phyloP scores from a whole-genome alignment of 2,797 vertebrate species.

The Lagorchestes hirsutus region DNA sequence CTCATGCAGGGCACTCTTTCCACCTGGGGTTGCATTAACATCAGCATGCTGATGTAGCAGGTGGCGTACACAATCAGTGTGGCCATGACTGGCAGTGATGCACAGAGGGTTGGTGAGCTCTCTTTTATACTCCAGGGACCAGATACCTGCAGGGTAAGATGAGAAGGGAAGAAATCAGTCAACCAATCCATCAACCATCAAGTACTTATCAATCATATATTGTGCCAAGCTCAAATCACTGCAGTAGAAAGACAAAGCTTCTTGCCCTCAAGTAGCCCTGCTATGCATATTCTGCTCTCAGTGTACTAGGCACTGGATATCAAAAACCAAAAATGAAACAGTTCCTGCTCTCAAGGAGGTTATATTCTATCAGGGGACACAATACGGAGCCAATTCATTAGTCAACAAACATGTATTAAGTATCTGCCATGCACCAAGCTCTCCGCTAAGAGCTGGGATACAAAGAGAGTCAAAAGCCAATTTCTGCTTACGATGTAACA shows the following conservation, averaged over 20 bases:
- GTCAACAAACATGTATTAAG: neutral
- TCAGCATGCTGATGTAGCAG: constrained; percentile 82
- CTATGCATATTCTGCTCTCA: neutral
- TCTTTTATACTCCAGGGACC: constrained; percentile 87
- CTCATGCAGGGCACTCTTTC: constrained; percentile 83
- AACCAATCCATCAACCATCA: neutral
- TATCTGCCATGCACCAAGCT: accelerated
- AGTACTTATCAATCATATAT: neutral
- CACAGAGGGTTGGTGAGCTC: constrained; percentile 87
- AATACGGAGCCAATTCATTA: neutral
- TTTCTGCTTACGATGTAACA: neutral
- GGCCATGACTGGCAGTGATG: constrained; percentile 85
- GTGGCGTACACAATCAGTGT: constrained; percentile 81
- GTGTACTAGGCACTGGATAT: neutral
- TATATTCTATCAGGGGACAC: neutral
- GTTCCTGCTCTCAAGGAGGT: neutral
- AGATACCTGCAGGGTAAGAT: constrained; percentile 83
- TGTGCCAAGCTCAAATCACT: no score
- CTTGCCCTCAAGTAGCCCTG: neutral
- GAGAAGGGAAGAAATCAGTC: neutral
- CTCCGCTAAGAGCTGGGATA: neutral
- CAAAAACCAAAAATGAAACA: neutral
- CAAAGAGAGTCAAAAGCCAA: neutral
- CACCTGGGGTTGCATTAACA: constrained; percentile 84
- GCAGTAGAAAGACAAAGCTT: neutral